Conservation (phyloP, 2,888 invertebrate genomes). For the Ametastegia equiseti region DNA sequence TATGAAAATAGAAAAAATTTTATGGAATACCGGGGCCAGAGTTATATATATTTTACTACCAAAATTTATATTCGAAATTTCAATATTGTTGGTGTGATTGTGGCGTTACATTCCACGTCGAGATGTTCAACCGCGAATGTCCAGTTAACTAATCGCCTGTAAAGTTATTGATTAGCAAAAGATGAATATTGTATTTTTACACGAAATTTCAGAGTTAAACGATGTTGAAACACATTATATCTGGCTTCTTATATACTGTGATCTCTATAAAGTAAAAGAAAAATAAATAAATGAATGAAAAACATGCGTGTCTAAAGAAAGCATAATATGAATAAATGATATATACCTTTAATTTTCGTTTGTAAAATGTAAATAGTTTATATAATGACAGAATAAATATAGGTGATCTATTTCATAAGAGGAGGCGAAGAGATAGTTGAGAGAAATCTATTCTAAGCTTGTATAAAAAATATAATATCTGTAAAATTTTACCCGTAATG, state of each 20-base stretch:
- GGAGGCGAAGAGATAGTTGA: conserved; percentile 48
- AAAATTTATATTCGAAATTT: conserved; percentile 76
- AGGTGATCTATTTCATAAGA: conserved; percentile 52
- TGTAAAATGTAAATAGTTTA: conserved; percentile 70
- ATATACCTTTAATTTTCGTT: conserved; percentile 57
- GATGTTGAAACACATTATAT: conserved; percentile 63
- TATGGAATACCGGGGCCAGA: conserved; percentile 72
- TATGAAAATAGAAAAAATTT: conserved; percentile 60
- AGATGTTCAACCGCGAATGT: conserved; percentile 50
- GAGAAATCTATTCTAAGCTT: conserved; percentile 53
- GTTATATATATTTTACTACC: conserved; percentile 73
- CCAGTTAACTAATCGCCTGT: conserved; percentile 48
- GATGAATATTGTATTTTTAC: conserved; percentile 68
- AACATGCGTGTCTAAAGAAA: conserved; percentile 55
- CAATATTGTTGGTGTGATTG: conserved; percentile 72
- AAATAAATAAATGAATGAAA: conserved; percentile 53
- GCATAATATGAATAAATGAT: conserved; percentile 59
- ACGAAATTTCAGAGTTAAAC: conserved; percentile 53
- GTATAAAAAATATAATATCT: conserved; percentile 68
- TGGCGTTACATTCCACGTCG: conserved; percentile 74
- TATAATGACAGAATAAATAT: conserved; percentile 56
- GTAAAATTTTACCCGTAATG: conserved; percentile 73
- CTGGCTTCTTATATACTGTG: conserved; percentile 76
- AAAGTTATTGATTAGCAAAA: conserved; percentile 49
- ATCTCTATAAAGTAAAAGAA: conserved; percentile 73